phyloP scores from a whole-genome alignment of 2,113 vertebrate genomes.

The Heterotis niloticus region DNA sequence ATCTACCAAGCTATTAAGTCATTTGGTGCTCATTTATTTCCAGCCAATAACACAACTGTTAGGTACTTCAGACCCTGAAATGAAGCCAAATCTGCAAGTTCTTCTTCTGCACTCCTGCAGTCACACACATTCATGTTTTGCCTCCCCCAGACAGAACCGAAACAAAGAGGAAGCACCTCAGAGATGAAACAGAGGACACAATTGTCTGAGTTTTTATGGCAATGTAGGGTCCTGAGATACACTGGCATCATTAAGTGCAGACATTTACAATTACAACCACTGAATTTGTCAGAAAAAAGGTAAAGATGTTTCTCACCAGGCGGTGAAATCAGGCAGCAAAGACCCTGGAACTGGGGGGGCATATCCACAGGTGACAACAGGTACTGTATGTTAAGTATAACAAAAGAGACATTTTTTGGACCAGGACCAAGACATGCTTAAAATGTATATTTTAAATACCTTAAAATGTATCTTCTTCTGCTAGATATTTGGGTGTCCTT shows the following conservation, averaged over 20 bases:
- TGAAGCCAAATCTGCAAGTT: no score
- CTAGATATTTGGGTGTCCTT: no score
- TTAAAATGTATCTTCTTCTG: not conserved
- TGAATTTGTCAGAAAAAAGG: slow-evolving; percentile 29
- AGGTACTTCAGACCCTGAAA: not conserved
- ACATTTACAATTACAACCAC: not conserved
- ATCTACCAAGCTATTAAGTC: not conserved
- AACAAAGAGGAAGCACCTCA: slow-evolving; percentile 30
- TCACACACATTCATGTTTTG: not conserved
- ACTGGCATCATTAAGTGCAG: not conserved
- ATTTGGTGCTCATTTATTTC: not conserved
- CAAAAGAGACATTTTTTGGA: no score
- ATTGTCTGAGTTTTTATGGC: slow-evolving; percentile 36
- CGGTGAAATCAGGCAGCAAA: not conserved
- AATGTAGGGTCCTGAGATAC: not conserved
- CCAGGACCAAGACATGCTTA: no score
- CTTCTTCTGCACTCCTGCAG: not conserved
- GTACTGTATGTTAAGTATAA: no score
- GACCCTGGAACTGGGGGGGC: not conserved
- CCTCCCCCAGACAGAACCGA: slow-evolving; percentile 8
- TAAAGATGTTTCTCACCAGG: no score
- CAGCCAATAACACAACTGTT: not conserved
- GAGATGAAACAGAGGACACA: slow-evolving; percentile 29
- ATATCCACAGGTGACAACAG: not conserved
- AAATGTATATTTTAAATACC: no score